Conservation (phyloP, 35 echinoderm and acorn worm species). For the Amphiura filiformis region DNA sequence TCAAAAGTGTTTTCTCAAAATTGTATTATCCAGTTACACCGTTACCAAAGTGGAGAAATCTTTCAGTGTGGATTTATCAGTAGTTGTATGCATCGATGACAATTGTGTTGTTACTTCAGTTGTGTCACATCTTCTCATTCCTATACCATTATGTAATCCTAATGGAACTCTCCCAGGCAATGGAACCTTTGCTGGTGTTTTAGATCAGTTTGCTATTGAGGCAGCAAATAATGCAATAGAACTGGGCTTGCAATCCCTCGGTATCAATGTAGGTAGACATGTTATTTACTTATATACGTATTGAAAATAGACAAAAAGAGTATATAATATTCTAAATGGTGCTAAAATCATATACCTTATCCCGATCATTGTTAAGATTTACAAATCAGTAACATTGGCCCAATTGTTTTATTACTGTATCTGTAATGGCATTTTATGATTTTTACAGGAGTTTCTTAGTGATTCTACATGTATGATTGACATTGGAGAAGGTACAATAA, state of each 20-base stretch:
- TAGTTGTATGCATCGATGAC: conserved; percentile 2
- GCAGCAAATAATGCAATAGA: not conserved
- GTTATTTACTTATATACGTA: not conserved
- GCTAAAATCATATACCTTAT: not conserved
- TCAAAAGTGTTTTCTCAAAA: too few species aligned
- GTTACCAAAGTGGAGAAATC: conserved; percentile 5
- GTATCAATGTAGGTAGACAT: not conserved
- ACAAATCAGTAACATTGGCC: not conserved
- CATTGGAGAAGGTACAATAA: not conserved
- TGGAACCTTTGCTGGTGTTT: not conserved
- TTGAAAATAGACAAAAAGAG: too few species aligned
- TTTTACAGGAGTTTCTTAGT: not conserved
- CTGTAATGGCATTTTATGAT: not conserved
- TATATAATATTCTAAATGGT: not conserved
- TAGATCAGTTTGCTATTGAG: not conserved
- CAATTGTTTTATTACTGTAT: not conserved
- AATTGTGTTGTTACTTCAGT: not conserved
- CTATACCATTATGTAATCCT: conserved; percentile 19
- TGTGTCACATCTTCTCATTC: not conserved
- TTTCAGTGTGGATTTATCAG: conserved; percentile 3
- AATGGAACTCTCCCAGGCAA: conserved; percentile 10
- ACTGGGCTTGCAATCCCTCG: not conserved
- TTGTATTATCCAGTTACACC: not conserved
- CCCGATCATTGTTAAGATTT: not conserved
- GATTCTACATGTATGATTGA: not conserved